phyloP scores from a whole-genome alignment of 2,797 vertebrate genomes.

The Rhabdophis nuchalis region DNA sequence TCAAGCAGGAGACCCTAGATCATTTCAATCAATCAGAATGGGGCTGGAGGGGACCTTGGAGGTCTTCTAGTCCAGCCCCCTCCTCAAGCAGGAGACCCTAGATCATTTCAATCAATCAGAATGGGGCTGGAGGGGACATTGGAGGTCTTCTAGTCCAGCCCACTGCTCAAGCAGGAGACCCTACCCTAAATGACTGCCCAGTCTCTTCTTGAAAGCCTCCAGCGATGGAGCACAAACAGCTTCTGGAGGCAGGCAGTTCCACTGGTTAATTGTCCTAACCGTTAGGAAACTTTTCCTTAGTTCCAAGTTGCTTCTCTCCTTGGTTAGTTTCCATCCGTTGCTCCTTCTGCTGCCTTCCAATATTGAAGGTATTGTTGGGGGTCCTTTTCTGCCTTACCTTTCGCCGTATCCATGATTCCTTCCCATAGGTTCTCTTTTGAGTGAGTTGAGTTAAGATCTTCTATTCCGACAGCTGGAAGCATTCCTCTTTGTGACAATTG shows the following conservation, averaged over 20 bases:
- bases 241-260: not conserved
- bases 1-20: no score
- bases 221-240: not conserved
- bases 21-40: no score
- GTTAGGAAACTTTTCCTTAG: no score
- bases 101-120: no score
- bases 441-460: no score
- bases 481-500: not conserved
- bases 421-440: not conserved
- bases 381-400: not conserved
- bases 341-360: no score
- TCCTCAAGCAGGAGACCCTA: not conserved
- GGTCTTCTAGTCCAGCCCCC: not conserved
- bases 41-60: not conserved
- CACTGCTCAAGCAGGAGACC: not conserved
- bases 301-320: no score
- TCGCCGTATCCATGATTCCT: not conserved
- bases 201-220: not conserved
- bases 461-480: no score
- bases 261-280: not conserved
- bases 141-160: not conserved
- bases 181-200: no score
- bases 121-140: not conserved
- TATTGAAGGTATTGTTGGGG: not conserved
- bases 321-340: no score